A percentile compares a stretch with the other conserved stretches of the same genome.
These are phyloP conservation scores for Pelagia noctiluca DNA, from an alignment of 30 jellyfish, hydroid and myxozoan species.

Conservation along the genomic window DNA sequence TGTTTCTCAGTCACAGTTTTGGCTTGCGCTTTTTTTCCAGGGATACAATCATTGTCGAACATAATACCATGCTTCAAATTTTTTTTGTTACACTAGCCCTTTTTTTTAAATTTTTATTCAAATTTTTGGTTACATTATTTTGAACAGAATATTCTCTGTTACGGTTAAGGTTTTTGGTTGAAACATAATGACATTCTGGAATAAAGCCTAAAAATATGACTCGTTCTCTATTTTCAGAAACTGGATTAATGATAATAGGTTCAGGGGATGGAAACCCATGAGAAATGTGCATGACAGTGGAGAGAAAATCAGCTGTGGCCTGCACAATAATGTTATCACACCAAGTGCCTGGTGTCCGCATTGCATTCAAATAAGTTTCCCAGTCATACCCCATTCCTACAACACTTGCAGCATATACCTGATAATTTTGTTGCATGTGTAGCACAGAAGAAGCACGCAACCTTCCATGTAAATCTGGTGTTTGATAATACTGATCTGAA, in stretches of 20 bases:
- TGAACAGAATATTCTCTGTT: background rate
- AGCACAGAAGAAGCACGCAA: background rate
- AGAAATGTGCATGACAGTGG: background rate
- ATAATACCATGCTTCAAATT: background rate
- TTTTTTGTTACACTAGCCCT: no score
- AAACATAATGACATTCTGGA: background rate
- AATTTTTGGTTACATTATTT: background rate
- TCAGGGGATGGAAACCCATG: background rate
- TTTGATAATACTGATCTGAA: constrained; percentile 23
- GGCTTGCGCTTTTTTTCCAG: background rate
- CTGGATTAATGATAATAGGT: constrained; percentile 11
- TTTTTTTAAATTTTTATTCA: background rate
- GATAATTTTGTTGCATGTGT: constrained; percentile 7
- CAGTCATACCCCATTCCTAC: constrained; percentile 8
- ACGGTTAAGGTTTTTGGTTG: background rate
- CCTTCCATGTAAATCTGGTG: constrained; percentile 34
- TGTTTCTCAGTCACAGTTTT: background rate
- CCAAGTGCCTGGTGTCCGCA: constrained; percentile 23
- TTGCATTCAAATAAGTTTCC: constrained; percentile 15
- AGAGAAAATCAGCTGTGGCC: background rate
- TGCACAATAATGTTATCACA: constrained; percentile 13
- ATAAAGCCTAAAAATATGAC: constrained; percentile 3
- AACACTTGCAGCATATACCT: background rate
- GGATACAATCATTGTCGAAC: background rate
- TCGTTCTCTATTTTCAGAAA: constrained; percentile 5